Percentiles rank a stretch among this genome's conserved stretches.
Conservation (phyloP, 2,888 invertebrate species). For the Dryobota labecula region DNA sequence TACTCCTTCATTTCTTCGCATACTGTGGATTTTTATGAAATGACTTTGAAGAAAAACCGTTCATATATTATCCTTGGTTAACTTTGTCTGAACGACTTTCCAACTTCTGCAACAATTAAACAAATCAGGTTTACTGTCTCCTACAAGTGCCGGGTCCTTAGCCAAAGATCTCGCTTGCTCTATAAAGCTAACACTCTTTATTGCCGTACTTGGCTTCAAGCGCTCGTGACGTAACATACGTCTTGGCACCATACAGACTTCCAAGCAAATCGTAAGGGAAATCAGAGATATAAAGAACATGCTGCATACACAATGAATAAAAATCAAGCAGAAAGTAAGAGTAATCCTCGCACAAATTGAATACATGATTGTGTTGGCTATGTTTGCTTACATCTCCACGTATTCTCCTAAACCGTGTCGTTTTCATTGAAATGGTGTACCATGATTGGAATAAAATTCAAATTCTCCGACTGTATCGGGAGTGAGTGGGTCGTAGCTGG, state of each 20-base stretch:
- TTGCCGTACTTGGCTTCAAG: slow-evolving; percentile 52
- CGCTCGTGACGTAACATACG: slow-evolving; percentile 42
- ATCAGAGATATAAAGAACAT: slow-evolving; percentile 48
- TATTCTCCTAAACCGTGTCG: slow-evolving; percentile 80
- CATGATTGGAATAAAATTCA: slow-evolving; percentile 85
- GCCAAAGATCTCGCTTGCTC: slow-evolving; percentile 52
- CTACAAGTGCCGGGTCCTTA: slow-evolving; percentile 32
- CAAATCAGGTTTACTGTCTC: slow-evolving; percentile 49
- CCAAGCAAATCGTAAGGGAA: slow-evolving; percentile 56
- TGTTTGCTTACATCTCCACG: slow-evolving; percentile 80
- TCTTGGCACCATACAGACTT: slow-evolving; percentile 50
- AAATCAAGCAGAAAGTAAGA: slow-evolving; percentile 74
- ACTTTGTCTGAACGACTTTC: slow-evolving; percentile 12
- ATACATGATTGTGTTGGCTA: slow-evolving; percentile 84
- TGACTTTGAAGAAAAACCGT: background rate
- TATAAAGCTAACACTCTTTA: slow-evolving; percentile 59
- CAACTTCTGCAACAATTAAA: slow-evolving; percentile 30
- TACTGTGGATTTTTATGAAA: background rate
- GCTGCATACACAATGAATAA: slow-evolving; percentile 65
- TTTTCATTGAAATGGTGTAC: slow-evolving; percentile 79
- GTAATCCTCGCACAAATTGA: slow-evolving; percentile 85
- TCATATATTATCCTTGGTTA: background rate
- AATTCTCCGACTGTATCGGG: slow-evolving; percentile 75
- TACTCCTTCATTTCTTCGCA: slow-evolving; percentile 9
- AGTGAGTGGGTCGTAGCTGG: slow-evolving; percentile 67